phyloP scores from a whole-genome alignment of 2,888 invertebrate species.

The Odontomyia ornata region DNA sequence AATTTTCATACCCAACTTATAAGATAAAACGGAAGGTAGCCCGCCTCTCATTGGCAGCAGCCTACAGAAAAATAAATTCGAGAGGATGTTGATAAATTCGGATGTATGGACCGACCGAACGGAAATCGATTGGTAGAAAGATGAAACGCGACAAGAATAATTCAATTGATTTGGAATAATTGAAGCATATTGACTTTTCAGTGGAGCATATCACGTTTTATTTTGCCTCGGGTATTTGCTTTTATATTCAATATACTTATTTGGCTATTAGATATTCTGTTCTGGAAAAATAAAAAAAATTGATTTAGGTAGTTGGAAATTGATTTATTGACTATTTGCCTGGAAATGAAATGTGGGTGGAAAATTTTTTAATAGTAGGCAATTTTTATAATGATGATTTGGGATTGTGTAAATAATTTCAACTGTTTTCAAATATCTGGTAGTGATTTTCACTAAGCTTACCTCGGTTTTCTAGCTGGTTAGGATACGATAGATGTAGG shows the following conservation, averaged over 20 bases:
- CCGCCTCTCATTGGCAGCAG: no score
- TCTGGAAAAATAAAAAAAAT: neutral
- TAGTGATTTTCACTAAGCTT: no score
- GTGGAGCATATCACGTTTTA: neutral
- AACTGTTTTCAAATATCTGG: no score
- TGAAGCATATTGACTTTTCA: conserved; percentile 18
- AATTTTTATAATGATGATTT: no score
- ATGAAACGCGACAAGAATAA: conserved; percentile 17
- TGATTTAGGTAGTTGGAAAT: neutral
- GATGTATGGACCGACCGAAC: neutral
- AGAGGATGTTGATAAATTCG: no score
- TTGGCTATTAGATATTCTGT: neutral
- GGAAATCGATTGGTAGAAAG: conserved; percentile 18
- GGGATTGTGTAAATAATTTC: no score
- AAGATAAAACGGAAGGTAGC: neutral
- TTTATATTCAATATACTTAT: neutral
- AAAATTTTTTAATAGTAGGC: no score
- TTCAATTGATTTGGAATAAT: conserved; percentile 30
- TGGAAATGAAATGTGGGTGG: no score
- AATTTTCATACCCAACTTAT: neutral
- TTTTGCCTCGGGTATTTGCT: neutral
- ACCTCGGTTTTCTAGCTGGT: no score
- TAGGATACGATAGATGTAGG: no score
- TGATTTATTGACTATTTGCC: no score
- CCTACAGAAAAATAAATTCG: no score